These are phyloP conservation scores for Sebastes trivittatus DNA, from an alignment of 2,797 vertebrate genomes.

Conservation along the genomic window DNA sequence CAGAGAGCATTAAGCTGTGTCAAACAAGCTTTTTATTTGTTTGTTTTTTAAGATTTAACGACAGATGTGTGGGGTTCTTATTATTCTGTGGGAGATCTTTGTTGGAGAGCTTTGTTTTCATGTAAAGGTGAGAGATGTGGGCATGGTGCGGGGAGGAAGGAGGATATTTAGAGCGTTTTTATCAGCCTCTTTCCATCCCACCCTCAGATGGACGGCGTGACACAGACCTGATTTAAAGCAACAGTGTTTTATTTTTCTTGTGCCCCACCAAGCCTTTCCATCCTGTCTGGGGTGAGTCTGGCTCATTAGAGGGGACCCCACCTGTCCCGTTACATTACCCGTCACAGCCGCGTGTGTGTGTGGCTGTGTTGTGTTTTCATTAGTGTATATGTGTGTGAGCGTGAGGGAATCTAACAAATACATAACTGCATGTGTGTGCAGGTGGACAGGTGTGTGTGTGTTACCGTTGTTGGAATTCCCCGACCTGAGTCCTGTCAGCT, in stretches of 20 bases:
- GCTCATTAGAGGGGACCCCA: conserved; percentile 17
- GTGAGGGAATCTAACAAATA: neutral
- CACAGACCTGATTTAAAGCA: conserved; percentile 6
- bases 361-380: too few relatives aligned
- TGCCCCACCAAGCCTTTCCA: conserved; percentile 15
- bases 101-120: neutral
- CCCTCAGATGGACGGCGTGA: neutral
- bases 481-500: conserved; percentile 38
- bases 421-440: conserved; percentile 8
- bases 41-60: neutral
- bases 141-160: neutral
- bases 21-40: neutral
- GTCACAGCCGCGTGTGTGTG: neutral
- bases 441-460: conserved; percentile 39
- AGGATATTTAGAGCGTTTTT: neutral
- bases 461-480: conserved; percentile 50
- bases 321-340: conserved; percentile 18
- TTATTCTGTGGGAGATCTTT: neutral
- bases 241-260: conserved; percentile 24
- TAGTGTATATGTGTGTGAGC: neutral
- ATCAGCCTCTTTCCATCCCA: conserved; percentile 11
- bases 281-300: conserved; percentile 11
- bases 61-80: neutral
- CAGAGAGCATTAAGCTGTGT: neutral
- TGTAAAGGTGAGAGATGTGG: neutral